Percentiles rank a stretch among this genome's conserved stretches.
These are phyloP conservation scores for Atta texana DNA, from an alignment of 1,140 invertebrate species.

Conservation along the genomic window DNA sequence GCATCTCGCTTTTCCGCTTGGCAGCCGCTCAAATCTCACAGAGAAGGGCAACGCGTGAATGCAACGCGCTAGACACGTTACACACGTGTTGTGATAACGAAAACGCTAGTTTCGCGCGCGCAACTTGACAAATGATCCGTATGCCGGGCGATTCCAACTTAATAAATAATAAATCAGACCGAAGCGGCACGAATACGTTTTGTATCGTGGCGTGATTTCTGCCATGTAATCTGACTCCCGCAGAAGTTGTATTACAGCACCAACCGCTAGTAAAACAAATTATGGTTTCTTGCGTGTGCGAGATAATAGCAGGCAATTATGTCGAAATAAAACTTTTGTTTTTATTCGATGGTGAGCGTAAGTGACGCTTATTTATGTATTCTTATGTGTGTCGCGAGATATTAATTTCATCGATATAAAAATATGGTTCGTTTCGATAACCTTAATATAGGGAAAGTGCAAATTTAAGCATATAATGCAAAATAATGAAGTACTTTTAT, in stretches of 20 bases:
- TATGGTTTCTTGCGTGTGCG: conserved; percentile 32
- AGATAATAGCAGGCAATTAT: conserved; percentile 53
- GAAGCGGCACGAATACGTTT: conserved; percentile 33
- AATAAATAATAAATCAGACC: conserved; percentile 64
- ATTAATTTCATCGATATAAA: conserved; percentile 14
- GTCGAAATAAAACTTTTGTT: conserved; percentile 42
- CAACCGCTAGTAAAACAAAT: conserved; percentile 52
- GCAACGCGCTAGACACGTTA: conserved; percentile 6
- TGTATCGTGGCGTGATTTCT: conserved; percentile 20
- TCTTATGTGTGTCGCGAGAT: conserved; percentile 1
- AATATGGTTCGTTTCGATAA: background rate
- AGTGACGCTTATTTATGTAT: conserved; percentile 1
- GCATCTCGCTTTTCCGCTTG: conserved; percentile 18
- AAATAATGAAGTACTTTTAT: too few species aligned
- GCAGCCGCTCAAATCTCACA: conserved; percentile 16
- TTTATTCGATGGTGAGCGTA: background rate
- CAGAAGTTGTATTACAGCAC: conserved; percentile 44
- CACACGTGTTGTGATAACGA: conserved; percentile 24
- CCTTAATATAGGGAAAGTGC: background rate
- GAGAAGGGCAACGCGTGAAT: background rate
- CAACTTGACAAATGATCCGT: conserved; percentile 51
- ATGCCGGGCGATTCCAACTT: conserved; percentile 44
- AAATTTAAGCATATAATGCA: too few species aligned
- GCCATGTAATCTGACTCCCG: conserved; percentile 51
- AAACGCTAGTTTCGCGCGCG: conserved; percentile 36